Evolutionary conservation across 1,140 invertebrate species (phyloP), one percentile per base, ranked within the genome.

Genomic region (Nephotettix cincticeps): DNA sequence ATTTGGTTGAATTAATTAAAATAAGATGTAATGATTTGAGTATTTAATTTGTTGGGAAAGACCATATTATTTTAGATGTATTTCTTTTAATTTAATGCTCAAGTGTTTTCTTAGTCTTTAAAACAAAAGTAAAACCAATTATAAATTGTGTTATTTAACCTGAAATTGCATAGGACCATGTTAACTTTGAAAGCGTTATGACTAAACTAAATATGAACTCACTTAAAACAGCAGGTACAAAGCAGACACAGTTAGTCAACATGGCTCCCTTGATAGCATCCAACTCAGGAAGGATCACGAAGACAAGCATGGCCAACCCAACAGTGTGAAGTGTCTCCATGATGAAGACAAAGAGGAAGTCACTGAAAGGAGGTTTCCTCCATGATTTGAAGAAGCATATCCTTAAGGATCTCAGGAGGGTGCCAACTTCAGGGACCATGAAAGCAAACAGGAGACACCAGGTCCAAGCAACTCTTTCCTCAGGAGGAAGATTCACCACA

Each of bases 251-350:
- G 81, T 96, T 97, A 6, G 96, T 96, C 28, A 98, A 82, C 92
- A 98, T 95, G 11, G 94, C 90, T 1, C 93, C 95, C 81, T 95
- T 93, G 36, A 97, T 89, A 25, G 95, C 93, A 80, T 98, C 94
- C 32, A 98, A 79, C 76, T 95, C 90, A 0, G 97, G 96, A 3
- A 98, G 84, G 36, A 98, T 89, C 29, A 90, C 86, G 77, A 96
- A 95, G 71, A 96, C 89, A 71, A 98, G 82, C 23, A 97, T 78
- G 1, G 90, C 91, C 32, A 97, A 79, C 0, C 97, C 97, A 58
- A 95, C 82, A 0, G 92, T 90, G 78, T 97, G 95, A 13, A 94
- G 83, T 0, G 92, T 91, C 83, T 98, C 96, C 78, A 95, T 90
- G 14, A 94, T 74, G 72, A 90, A 90, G 25, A 94, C 87, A 72